These are phyloP conservation scores for Ellobius talpinus DNA, from an alignment of 2,113 vertebrate species.

Conservation along the genomic window DNA sequence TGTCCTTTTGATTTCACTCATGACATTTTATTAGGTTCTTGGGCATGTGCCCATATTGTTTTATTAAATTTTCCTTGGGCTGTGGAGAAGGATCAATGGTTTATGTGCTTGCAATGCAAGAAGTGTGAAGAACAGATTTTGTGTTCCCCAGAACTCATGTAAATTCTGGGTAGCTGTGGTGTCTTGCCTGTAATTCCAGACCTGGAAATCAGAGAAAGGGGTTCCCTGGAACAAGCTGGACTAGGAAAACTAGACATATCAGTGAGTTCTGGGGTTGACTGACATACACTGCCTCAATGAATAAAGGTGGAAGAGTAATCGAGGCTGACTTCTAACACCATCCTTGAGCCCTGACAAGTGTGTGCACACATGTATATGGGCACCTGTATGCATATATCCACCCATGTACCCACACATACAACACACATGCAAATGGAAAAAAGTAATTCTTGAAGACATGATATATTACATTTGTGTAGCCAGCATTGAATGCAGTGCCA, in stretches of 20 bases:
- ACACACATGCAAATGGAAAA: background rate
- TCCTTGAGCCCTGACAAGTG: background rate
- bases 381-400: background rate
- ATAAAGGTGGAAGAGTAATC: background rate
- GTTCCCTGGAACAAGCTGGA: background rate
- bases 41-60: background rate
- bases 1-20: background rate
- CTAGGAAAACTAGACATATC: background rate
- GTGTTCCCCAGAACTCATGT: background rate
- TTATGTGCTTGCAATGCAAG: background rate
- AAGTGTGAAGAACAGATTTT: background rate
- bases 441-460: background rate
- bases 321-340: background rate
- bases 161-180: background rate
- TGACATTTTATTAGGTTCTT: constrained; percentile 9
- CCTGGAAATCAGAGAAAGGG: background rate
- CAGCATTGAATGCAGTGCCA: background rate
- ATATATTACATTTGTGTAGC: background rate
- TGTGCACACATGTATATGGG: too few species aligned
- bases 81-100: background rate
- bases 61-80: background rate
- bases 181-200: background rate
- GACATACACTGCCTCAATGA: background rate
- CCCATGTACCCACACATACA: background rate
- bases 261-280: background rate